Base-by-base conservation (phyloP, 2,888 invertebrate genomes). In the Calameuta pallipes region DNA sequence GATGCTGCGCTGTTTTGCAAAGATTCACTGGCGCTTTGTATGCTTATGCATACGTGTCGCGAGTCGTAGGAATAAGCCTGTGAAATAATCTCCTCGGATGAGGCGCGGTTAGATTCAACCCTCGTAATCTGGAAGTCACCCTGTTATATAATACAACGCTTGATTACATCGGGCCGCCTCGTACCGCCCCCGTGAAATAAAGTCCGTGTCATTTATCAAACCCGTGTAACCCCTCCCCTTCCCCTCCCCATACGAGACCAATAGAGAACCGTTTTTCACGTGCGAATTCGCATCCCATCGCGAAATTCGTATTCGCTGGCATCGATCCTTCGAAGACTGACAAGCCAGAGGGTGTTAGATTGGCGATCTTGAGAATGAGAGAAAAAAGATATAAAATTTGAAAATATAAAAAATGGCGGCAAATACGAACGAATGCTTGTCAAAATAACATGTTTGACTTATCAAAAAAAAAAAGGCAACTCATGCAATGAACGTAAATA, bases 201-300 rank as follows among this genome's bases (percentile, higher is more conserved):
- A 88, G 84, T 83, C 79, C 82, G 83, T 84, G 84, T 90, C 89
- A 90, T 90, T 90, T 89, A 90, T 90, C 90, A 90, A 89, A 87
- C 87, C 85, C 83, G 83, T 71, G 84, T 80, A 78, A 73, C 69
- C 11, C 23, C 36, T 36, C 36, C 11, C 36, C 36, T 3, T 11
- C 0, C 12, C 11, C 36, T 3, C 36, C 36, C 34, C 23, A 56
- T 56, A 23, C 56, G 56, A 56, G 23, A 56, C 56, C 56, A 56
- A 56, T 23, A 56, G 56, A 23, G 23, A 23, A 23, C 4, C 15
- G 41, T 56, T 83, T 83, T 82, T 84, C 84, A 82, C 83, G 84
- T 84, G 84, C 87, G 23, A 86, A 88, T 89, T 87, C 87, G 87
- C 88, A 87, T 88, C 84, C 82, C 80, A 82, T 80, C 85, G 81